Base-by-base conservation (phyloP, 2,888 invertebrate species). In the Coenonympha glycerion region DNA sequence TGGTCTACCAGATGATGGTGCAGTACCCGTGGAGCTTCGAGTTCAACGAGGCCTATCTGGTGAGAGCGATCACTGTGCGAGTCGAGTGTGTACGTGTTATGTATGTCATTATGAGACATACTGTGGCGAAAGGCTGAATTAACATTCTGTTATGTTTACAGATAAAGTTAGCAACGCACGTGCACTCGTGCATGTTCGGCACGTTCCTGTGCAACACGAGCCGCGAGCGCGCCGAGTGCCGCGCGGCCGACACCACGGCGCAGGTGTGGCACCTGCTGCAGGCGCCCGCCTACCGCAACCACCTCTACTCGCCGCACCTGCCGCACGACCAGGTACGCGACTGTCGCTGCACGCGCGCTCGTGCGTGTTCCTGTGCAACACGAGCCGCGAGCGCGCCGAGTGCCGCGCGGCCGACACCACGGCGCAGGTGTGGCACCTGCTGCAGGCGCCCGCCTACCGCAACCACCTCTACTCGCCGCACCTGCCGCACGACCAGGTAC, bases 21-120 rank as follows among this genome's bases (percentile, higher is more conserved):
- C 97, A 98, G 86, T 97, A 94, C 79, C 95, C 96, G 1, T 95
- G 95, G 79, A 93, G 93, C 73, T 99, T 99, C 87, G 95, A 99
- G 87, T 98, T 99, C 87, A 97, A 96, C 60, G 91, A 95, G 70
- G 92, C 94, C 3, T 99, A 95, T 76, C 87, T 99, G 89, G 98
- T 98, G 67, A 89, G 90, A 83, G 53, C 1, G 33, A 41, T 6
- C 13, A 15, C n/a, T n/a, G n/a, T n/a, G n/a, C n/a, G n/a, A n/a
- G n/a, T n/a, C n/a, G n/a, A n/a, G n/a, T n/a, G n/a, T n/a, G n/a
- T n/a, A n/a, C n/a, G n/a, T n/a, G n/a, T n/a, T n/a, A n/a, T n/a
- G n/a, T n/a, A n/a, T n/a, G n/a, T n/a, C n/a, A n/a, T n/a, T n/a
- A n/a, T n/a, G n/a, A n/a, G n/a, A n/a, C n/a, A n/a, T n/a, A n/a